Base-by-base conservation (phyloP, 2,113 vertebrate species). In the Oceanodroma tethys region DNA sequence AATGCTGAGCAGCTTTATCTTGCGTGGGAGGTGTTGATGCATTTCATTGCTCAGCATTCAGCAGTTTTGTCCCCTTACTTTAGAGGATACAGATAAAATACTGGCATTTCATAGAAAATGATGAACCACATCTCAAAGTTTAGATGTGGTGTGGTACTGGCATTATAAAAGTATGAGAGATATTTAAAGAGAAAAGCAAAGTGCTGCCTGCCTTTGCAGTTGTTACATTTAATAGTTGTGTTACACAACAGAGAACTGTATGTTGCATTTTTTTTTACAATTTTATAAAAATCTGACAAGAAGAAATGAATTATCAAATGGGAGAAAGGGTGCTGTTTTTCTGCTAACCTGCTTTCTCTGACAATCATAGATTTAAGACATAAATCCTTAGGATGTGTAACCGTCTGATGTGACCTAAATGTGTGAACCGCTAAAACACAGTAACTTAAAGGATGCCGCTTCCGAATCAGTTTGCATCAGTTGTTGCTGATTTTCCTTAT, bases 391-490 rank as follows among this genome's bases (percentile, higher is more conserved):
- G 88, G 91, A 92, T 89, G 74, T 8, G 30, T 88, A 82, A 84
- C 95, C 90, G 96, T 96, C 97, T 97, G 83, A 95, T 93, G 96
- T 98, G 97, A 98, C 98, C 97, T 86, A 94, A 93, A 97, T 86
- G 93, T 97, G 97, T 98, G 98, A 99, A 98, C 98, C 15, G 80
- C 97, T 98, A 97, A 97, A 98, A 96, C 98, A 98, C 98, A 98
- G 97, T 98, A 97, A 97, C 98, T 98, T 98, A 95, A 96, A 97
- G 96, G 96, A 96, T 96, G 98, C 98, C 2, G 19, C 98, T 98
- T 98, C 98, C 98, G 98, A 98, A 99, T 98, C 97, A 71, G 98
- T 99, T 99, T 98, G 93, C 97, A 98, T 98, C 98, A 98, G 97
- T 98, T 98, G 97, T 98, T 98, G 98, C 97, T 98, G 97, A 96